Evolutionary conservation across 2,113 vertebrate genomes (phyloP), one percentile per base, ranked within the genome.

Genomic region (Tupaia chinensis): DNA sequence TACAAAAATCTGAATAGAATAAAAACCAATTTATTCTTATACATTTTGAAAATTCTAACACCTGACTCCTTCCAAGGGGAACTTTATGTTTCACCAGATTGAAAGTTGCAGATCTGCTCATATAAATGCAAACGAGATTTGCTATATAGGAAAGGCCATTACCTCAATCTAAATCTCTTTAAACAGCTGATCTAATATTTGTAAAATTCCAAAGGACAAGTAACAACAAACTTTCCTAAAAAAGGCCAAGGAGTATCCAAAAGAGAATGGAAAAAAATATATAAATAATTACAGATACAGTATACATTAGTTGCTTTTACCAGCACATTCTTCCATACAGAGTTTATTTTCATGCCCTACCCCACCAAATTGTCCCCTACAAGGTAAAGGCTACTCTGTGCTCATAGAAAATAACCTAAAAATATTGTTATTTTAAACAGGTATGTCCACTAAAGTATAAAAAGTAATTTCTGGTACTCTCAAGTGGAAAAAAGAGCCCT

Each of bases 51-150:
- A 95, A 53, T 82, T 95, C 96, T 87, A 92, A 91, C 95, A 83
- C n/a, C n/a, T 93, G 77, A 13, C 63, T 79, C 74, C 95, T 98
- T 98, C 96, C 94, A 98, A 93, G 90, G 97, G 97, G 34, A 97
- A 92, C 87, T 96, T 85, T 91, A 88, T 89, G 96, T 97, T 94
- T 94, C 90, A n/a, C 7, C 58, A 34, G 85, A 91, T 84, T n/a
- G 76, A 93, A 96, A 44, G 7, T 79, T 97, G 84, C 91, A 97
- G 92, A 98, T 93, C 66, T 93, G 83, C 92, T 98, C 34, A 90
- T 98, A 97, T 97, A 98, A 98, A 98, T 97, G 98, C 97, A 98
- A 98, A 98, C 12, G 84, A 98, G 94, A 77, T 66, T 9, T 70
- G 87, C 92, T 91, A 65, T 97, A 56, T 76, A 96, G 94, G 78